Evolutionary conservation across 2,797 vertebrate genomes (phyloP), one percentile per base, ranked within the genome.

Genomic region (Paratrypauchen microcephalus): DNA sequence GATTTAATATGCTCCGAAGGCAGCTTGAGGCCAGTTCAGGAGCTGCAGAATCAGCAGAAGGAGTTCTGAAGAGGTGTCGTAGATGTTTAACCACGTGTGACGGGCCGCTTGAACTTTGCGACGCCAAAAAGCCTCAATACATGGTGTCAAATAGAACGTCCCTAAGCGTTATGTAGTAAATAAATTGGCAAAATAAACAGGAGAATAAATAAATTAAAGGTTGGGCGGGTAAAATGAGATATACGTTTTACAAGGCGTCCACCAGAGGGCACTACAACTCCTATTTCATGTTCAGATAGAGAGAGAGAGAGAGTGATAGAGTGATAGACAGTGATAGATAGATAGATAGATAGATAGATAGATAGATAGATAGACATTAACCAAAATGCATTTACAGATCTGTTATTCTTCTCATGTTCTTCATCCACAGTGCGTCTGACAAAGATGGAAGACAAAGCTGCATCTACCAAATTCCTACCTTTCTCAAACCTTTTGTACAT

Each of bases 1-100:
- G 28, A 21, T 68, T n/a, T 75, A 74, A 77, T 68, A 52, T 73
- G 59, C 2, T 1, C 62, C 68, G 82, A 83, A 73, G 79, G 71
- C 71, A 74, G 69, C 65, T 52, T 47, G 74, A 72, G 48, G 70
- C 60, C 36, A 39, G 68, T 75, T 61, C 61, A 57, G 21, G 19
- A 75, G 32, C 58, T 9, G 66, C 47, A 36, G 28, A 63, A 74
- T 73, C 73, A 18, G 73, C 76, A 59, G 58, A 18, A 75, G 57
- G 60, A n/a, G 32, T 39, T 71, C 21, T 60, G 64, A 30, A 67
- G 61, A 71, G 45, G 66, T 56, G 64, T 72, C 64, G 54, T 56
- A 32, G 74, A 48, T 68, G 70, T 57, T 78, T 72, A 41, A 77
- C 54, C 66, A 63, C 63, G 73, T 66, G 50, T 69, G 66, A 80